Conservation (phyloP, 2,888 invertebrate genomes). For the Altica lythri region DNA sequence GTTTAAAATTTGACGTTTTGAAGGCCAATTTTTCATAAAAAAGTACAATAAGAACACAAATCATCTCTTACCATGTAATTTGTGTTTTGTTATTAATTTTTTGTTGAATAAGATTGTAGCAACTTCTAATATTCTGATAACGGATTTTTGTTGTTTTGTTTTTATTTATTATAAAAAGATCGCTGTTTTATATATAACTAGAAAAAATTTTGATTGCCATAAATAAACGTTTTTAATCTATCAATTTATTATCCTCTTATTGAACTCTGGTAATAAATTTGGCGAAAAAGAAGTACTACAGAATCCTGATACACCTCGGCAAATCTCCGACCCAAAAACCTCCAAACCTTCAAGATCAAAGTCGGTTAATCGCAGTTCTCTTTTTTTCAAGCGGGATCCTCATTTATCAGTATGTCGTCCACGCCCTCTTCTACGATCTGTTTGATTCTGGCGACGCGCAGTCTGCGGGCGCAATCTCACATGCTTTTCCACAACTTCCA, state of each 20-base stretch:
- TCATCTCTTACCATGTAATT: no score
- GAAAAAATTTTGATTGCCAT: neutral
- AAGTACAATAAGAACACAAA: no score
- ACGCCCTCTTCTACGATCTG: conserved; percentile 26
- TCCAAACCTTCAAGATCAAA: conserved; percentile 19
- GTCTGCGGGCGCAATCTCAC: conserved; percentile 35
- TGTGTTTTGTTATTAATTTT: no score
- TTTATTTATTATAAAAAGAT: no score
- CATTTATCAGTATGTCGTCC: conserved; percentile 28
- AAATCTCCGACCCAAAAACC: conserved; percentile 11
- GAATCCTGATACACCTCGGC: conserved; percentile 12
- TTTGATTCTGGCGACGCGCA: conserved; percentile 31
- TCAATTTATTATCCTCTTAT: neutral
- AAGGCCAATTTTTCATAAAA: no score
- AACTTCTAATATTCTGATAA: no score
- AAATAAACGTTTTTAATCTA: neutral
- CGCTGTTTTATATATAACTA: no score
- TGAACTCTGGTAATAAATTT: conserved; percentile 2
- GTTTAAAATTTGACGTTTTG: no score
- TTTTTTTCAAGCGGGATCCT: conserved; percentile 20
- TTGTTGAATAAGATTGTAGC: no score
- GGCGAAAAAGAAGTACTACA: neutral
- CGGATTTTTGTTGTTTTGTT: no score
- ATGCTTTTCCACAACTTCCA: conserved; percentile 27
- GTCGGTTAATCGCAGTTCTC: conserved; percentile 23